phyloP scores from a whole-genome alignment of 2,797 vertebrate genomes.

The Microctenopoma steveboyesi region DNA sequence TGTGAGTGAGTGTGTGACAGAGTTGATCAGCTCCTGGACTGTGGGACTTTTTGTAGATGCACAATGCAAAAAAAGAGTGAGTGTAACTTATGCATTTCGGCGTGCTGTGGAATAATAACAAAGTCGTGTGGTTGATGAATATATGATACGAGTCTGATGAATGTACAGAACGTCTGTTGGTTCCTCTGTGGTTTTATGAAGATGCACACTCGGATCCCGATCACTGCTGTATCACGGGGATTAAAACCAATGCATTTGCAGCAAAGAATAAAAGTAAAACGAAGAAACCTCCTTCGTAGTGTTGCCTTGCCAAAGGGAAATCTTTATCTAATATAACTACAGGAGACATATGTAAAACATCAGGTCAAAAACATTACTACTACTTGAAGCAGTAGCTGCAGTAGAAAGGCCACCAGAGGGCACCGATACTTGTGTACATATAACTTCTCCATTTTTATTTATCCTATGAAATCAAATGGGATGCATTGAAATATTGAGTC shows the following conservation, averaged over 20 bases:
- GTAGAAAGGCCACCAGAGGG: slow-evolving; percentile 55
- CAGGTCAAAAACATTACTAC: background rate
- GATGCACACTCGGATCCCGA: slow-evolving; percentile 52
- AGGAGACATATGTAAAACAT: background rate
- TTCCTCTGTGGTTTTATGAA: slow-evolving; percentile 65
- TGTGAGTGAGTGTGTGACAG: slow-evolving; percentile 26
- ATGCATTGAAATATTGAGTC: background rate
- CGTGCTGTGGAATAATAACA: slow-evolving; percentile 45
- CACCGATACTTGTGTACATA: slow-evolving; percentile 10
- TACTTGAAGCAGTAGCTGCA: background rate
- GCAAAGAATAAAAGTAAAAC: slow-evolving; percentile 48
- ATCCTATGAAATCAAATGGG: background rate
- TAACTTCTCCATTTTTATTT: background rate
- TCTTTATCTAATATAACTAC: too few relatives aligned
- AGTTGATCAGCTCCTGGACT: slow-evolving; percentile 53
- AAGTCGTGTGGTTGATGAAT: slow-evolving; percentile 39
- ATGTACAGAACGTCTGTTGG: slow-evolving; percentile 47
- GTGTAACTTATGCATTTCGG: slow-evolving; percentile 67
- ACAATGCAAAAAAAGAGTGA: slow-evolving; percentile 36
- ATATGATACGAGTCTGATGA: slow-evolving; percentile 17
- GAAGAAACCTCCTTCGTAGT: slow-evolving; percentile 26
- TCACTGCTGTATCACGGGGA: slow-evolving; percentile 52
- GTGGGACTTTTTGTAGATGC: slow-evolving; percentile 56
- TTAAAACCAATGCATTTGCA: slow-evolving; percentile 44
- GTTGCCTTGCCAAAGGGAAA: slow-evolving; percentile 2